These are phyloP conservation scores for Telenomus remus DNA, from an alignment of 1,140 invertebrate species.

Conservation along the genomic window DNA sequence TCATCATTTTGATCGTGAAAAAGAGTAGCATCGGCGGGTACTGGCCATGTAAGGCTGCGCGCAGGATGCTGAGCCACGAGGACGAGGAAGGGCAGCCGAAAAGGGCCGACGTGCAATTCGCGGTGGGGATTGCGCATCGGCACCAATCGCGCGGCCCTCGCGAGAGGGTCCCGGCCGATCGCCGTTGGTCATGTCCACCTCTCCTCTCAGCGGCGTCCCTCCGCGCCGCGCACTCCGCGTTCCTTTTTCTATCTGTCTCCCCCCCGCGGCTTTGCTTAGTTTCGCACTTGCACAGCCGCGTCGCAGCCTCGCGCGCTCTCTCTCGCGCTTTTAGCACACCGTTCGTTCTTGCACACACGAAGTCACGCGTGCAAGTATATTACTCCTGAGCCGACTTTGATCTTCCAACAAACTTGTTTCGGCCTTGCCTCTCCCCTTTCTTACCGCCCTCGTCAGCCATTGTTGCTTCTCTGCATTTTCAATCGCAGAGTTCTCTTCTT, in stretches of 20 bases:
- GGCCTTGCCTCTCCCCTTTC: constrained; percentile 29
- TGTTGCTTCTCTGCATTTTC: constrained; percentile 46
- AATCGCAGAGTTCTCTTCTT: constrained; percentile 34
- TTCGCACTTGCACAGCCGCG: not conserved
- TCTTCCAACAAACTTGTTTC: constrained; percentile 63
- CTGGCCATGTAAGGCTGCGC: constrained; percentile 49
- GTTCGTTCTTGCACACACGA: constrained; percentile 36
- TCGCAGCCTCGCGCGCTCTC: constrained; percentile 37
- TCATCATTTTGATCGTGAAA: constrained; percentile 56
- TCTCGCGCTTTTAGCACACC: constrained; percentile 21
- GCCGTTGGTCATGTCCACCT: constrained; percentile 62
- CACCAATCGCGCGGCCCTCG: constrained; percentile 68
- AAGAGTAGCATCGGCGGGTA: constrained; percentile 38
- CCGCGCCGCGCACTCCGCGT: constrained; percentile 2
- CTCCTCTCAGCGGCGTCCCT: not conserved
- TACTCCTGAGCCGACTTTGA: constrained; percentile 62
- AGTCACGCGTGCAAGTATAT: constrained; percentile 58
- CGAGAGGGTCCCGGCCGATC: constrained; percentile 63
- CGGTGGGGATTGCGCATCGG: constrained; percentile 61
- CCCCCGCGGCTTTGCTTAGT: not conserved
- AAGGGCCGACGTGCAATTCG: constrained; percentile 5
- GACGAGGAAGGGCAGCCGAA: constrained; percentile 40
- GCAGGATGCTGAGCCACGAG: constrained; percentile 35
- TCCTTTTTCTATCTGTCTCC: not conserved
- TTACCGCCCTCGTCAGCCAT: constrained; percentile 39